These are phyloP conservation scores for Leucoma salicis DNA, from an alignment of 2,888 invertebrate genomes.

Conservation along the genomic window DNA sequence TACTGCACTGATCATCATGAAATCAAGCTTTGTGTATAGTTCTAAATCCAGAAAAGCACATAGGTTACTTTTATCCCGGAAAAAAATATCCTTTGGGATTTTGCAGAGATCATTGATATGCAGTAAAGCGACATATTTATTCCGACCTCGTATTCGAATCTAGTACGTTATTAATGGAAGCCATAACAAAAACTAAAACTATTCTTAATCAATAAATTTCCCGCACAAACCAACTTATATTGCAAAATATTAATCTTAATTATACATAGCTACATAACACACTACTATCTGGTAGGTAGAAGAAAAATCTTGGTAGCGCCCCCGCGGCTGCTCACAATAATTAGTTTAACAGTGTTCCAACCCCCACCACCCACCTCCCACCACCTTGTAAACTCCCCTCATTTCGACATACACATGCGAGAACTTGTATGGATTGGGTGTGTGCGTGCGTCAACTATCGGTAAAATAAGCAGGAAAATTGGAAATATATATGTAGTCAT, in stretches of 20 bases:
- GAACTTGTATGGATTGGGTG: constrained; percentile 20
- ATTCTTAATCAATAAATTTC: constrained; percentile 25
- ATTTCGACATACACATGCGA: constrained; percentile 31
- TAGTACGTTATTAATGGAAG: neutral
- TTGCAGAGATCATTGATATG: no score
- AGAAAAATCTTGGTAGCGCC: constrained; percentile 58
- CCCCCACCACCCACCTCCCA: constrained; percentile 30
- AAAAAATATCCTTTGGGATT: no score
- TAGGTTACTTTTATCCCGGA: no score
- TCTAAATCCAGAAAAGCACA: no score
- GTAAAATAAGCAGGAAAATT: constrained; percentile 51
- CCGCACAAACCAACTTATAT: constrained; percentile 17
- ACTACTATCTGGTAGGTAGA: constrained; percentile 38
- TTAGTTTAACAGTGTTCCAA: constrained; percentile 67
- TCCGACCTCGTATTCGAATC: no score
- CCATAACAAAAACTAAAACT: neutral
- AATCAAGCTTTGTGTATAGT: no score
- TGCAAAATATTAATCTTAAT: constrained; percentile 40
- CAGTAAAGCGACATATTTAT: no score
- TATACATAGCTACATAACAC: constrained; percentile 27
- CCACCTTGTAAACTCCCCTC: constrained; percentile 22
- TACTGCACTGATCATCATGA: no score
- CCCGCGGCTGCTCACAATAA: constrained; percentile 53
- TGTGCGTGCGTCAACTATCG: constrained; percentile 48
- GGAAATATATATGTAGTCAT: constrained; percentile 48